phyloP scores from a whole-genome alignment of 2,113 vertebrate species.

The Crypturellus undulatus region DNA sequence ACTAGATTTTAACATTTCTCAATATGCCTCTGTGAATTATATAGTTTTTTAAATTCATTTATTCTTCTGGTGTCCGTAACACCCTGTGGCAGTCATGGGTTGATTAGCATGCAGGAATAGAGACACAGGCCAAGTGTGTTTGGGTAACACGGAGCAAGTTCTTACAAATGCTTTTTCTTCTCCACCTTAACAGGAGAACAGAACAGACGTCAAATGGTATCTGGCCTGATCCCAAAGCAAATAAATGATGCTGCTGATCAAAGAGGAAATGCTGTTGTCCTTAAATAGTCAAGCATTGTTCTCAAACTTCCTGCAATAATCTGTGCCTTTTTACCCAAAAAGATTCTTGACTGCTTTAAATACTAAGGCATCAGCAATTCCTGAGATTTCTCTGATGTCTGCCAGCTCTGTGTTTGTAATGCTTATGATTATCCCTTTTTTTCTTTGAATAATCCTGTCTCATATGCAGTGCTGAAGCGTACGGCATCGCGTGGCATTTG shows the following conservation, averaged over 20 bases:
- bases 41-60: background rate
- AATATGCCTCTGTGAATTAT: background rate
- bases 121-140: background rate
- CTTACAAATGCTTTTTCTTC: background rate
- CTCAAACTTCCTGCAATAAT: conserved; percentile 64
- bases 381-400: background rate
- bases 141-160: background rate
- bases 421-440: background rate
- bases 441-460: background rate
- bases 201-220: conserved; percentile 13
- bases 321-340: conserved; percentile 38
- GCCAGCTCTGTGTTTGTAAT: background rate
- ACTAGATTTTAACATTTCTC: background rate
- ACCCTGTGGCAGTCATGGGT: accelerated
- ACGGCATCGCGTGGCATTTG: background rate
- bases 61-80: background rate
- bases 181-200: conserved; percentile 53
- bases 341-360: background rate
- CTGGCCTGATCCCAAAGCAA: conserved; percentile 56
- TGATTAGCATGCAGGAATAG: background rate
- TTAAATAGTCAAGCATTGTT: conserved; percentile 70
- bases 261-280: conserved; percentile 60
- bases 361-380: background rate
- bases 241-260: conserved; percentile 57
- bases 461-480: background rate